Base-by-base conservation (phyloP, 2,797 vertebrate species). In the Cephalopachus bancanus region DNA sequence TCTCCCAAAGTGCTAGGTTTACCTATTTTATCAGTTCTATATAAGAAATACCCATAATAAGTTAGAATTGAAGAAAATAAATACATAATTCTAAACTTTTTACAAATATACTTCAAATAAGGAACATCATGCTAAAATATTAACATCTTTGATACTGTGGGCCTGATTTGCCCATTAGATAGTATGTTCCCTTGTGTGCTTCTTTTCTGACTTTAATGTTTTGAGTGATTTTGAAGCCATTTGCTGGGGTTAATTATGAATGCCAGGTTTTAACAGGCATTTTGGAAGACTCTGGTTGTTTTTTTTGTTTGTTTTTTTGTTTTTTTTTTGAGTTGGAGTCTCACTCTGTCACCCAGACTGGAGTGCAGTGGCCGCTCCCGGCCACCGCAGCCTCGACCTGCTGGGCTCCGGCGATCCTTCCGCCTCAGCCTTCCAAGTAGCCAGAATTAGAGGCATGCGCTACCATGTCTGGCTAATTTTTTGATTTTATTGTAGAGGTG, bases 221-320 rank as follows among this genome's bases (percentile, higher is more conserved):
- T 67, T 87, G 72, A 88, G 78, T 69, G 55, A 93, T 85, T 74
- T 16, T 28, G 53, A 91, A 85, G 55, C 80, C 57, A 85, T 90
- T 93, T 94, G 76, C 93, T 55, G 65, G 80, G 57, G 30, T 64
- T 72, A 22, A 83, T 67, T 59, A 87, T 81, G 1, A 12, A 72
- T 96, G 89, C 95, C 84, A 94, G 26, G 65, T 95, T 93, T 92
- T 87, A 94, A 55, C 6, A 53, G 71, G 51, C 33, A 49, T 80
- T 94, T 97, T 91, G 91, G 78, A 78, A 93, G 91, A 69, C 24
- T 95, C 89, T 83, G 60, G 33, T 72, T 71, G 26, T 72, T 89
- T 83, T 87, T 37, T 37, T 37, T 37, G 2, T 37, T 37, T 37
- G 37, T 37, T 37, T 37, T 37, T 37, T n/a, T n/a, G n/a, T n/a